Base-by-base conservation (phyloP, 2,113 vertebrate species). In the Colossoma macropomum region DNA sequence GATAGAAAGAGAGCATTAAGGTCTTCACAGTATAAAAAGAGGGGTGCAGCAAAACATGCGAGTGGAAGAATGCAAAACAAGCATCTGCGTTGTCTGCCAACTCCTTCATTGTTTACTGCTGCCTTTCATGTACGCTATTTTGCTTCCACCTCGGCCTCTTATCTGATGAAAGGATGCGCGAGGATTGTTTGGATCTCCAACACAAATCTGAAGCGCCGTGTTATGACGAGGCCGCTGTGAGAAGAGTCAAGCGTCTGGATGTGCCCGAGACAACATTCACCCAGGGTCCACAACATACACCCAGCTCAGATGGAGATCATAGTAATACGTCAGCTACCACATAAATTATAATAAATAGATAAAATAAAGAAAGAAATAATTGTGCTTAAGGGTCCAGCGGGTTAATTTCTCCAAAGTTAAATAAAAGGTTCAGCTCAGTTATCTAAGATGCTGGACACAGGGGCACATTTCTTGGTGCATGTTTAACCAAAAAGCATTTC, bases 151-250 rank as follows among this genome's bases (percentile, higher is more conserved):
- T 84, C 85, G 3, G 68, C 86, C 30, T 78, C 77, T 63, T 76
- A 87, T 81, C 75, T 70, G 89, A 92, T 91, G 77, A 84, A 66
- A 78, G 75, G 89, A 92, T 89, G 81, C 74, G 56, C 63, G 62
- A 82, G 80, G 81, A 85, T 56, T 91, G 91, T 92, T 91, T 92
- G 89, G 68, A 83, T 90, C 88, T 91, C 75, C 17, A 34, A 89
- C 81, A 92, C 88, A 88, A 88, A 90, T 88, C 89, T 70, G 69
- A 79, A 16, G 65, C 27, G 16, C 80, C 6, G 72, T 92, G 89
- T 92, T 92, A 89, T 91, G 91, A 89, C 86, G 86, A 86, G 88
- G 69, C 75, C 72, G 28, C 68, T 75, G 56, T 59, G 73, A 83
- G 81, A 72, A 76, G 73, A 88, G 73, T 83, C 10, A 73, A 79